These are phyloP conservation scores for Aphyosemion australe DNA, from an alignment of 2,113 vertebrate genomes.

Conservation along the genomic window DNA sequence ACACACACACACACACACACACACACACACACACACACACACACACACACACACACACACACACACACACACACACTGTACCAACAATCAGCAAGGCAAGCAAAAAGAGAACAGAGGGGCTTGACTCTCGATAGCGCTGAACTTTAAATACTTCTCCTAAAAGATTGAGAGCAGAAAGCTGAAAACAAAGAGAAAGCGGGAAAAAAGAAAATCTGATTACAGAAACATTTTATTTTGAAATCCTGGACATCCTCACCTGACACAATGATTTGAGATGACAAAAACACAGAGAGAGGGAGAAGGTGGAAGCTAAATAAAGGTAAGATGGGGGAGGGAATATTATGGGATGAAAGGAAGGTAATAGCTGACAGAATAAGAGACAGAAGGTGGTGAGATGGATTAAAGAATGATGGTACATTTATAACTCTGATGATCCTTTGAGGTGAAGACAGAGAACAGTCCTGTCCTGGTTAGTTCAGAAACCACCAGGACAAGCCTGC, in stretches of 20 bases:
- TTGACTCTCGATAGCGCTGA: constrained; percentile 28
- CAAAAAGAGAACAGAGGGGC: constrained; percentile 8
- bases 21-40: neutral
- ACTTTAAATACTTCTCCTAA: constrained; percentile 14
- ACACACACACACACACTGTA: constrained; percentile 8
- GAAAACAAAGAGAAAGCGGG: neutral
- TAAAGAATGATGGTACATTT: neutral
- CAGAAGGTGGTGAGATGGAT: neutral
- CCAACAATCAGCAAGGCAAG: constrained; percentile 34
- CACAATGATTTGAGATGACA: neutral
- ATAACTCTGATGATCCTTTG: too few relatives aligned
- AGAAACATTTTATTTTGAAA: constrained; percentile 14
- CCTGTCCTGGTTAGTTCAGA: too few relatives aligned
- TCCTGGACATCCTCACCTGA: constrained; percentile 18
- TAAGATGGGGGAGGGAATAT: constrained; percentile 26
- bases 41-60: constrained; percentile 3
- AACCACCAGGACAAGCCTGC: too few relatives aligned
- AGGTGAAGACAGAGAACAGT: too few relatives aligned
- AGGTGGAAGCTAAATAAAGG: constrained; percentile 35
- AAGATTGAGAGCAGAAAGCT: neutral
- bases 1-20: neutral
- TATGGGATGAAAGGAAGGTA: neutral
- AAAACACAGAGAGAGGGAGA: constrained; percentile 22
- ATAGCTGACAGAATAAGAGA: constrained; percentile 9
- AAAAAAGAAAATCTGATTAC: neutral